Evolutionary conservation across 2,113 vertebrate species (phyloP).

Genomic region (Nannobrachium achirus): DNA sequence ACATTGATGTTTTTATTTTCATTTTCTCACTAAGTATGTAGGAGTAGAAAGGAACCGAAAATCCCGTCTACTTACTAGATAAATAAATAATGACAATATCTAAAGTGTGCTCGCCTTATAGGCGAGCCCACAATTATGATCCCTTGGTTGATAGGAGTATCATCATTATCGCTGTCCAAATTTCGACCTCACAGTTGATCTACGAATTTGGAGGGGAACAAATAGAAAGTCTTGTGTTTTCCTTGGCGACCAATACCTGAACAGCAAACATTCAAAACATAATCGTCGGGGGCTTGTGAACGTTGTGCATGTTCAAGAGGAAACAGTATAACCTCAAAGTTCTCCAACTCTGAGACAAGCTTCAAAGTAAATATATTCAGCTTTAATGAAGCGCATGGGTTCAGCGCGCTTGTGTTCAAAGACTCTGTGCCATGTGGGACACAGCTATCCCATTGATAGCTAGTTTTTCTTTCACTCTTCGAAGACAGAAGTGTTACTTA

Average conservation of each 20-base stretch:
- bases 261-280: constrained; percentile 55
- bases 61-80: no score
- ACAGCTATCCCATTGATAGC: constrained; percentile 30
- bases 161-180: constrained; percentile 18
- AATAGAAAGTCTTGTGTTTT: background rate
- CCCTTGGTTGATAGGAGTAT: constrained; percentile 37
- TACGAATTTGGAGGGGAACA: background rate
- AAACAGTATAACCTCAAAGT: constrained; percentile 12
- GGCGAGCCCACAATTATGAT: no score
- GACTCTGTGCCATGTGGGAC: constrained; percentile 55
- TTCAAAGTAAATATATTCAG: constrained; percentile 67
- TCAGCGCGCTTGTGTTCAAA: constrained; percentile 69
- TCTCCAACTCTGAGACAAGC: constrained; percentile 40
- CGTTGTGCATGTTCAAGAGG: constrained; percentile 43
- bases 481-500: constrained; percentile 32
- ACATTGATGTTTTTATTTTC: no score
- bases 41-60: no score
- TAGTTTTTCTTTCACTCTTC: constrained; percentile 39
- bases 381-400: constrained; percentile 61
- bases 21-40: no score
- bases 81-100: no score
- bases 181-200: constrained; percentile 16
- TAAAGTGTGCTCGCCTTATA: no score
- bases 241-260: constrained; percentile 47
- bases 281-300: constrained; percentile 50